phyloP scores from a whole-genome alignment of 2,888 invertebrate species.

The Lottia scabra region DNA sequence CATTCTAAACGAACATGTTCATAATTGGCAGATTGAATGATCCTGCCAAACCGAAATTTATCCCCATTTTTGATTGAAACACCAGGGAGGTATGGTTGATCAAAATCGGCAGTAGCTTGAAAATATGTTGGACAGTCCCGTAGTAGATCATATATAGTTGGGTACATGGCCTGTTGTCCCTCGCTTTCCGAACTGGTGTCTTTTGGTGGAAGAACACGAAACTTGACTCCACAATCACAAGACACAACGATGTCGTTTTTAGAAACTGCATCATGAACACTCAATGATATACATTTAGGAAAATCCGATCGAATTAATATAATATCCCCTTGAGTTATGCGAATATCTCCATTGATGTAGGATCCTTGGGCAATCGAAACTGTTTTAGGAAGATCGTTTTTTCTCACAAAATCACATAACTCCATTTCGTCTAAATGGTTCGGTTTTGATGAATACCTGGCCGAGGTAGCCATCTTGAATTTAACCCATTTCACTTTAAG shows the following conservation, averaged over 20 bases:
- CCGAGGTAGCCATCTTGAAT: conserved; percentile 42
- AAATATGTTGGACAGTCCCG: conserved; percentile 53
- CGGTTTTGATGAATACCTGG: no score
- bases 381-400: conserved; percentile 43
- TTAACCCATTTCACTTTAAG: background rate
- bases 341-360: conserved; percentile 33
- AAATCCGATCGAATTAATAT: conserved; percentile 46
- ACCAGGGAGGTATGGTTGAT: conserved; percentile 55
- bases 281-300: conserved; percentile 41
- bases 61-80: conserved; percentile 50
- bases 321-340: conserved; percentile 43
- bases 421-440: background rate
- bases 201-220: conserved; percentile 44
- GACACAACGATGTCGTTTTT: conserved; percentile 42
- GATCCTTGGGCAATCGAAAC: conserved; percentile 46
- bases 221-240: conserved; percentile 44
- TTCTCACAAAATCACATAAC: conserved; percentile 43
- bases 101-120: conserved; percentile 47
- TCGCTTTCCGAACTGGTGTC: conserved; percentile 34
- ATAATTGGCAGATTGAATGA: conserved; percentile 34
- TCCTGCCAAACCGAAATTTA: conserved; percentile 45
- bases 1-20: conserved; percentile 44
- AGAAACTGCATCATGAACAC: conserved; percentile 42
- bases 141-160: conserved; percentile 49
- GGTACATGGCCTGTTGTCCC: conserved; percentile 34